These are phyloP conservation scores for Tachycineta bicolor DNA, from an alignment of 2,113 vertebrate genomes.

Conservation along the genomic window DNA sequence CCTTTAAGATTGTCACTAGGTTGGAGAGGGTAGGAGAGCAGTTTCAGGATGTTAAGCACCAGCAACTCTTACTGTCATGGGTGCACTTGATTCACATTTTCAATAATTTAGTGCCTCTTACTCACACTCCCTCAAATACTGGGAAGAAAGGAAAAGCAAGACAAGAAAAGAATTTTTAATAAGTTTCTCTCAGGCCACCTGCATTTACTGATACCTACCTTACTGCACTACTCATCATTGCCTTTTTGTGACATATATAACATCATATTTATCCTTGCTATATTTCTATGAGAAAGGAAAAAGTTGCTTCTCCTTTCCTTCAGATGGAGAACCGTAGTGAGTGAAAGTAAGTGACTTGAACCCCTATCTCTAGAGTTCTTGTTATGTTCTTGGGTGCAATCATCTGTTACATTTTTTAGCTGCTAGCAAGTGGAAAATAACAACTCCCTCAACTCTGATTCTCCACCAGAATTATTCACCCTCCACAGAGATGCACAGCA, in stretches of 20 bases:
- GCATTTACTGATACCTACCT: neutral
- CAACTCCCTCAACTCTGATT: neutral
- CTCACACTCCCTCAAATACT: neutral
- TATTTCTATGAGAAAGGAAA: neutral
- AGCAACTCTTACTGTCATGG: neutral
- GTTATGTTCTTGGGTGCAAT: neutral
- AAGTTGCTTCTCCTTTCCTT: neutral
- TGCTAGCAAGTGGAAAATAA: slow-evolving; percentile 22
- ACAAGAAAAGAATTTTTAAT: neutral
- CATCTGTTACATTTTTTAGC: slow-evolving; percentile 27
- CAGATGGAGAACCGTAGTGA: neutral
- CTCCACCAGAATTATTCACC: slow-evolving; percentile 32
- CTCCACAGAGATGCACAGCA: neutral
- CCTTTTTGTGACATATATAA: neutral
- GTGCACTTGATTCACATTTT: neutral
- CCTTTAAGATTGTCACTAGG: neutral
- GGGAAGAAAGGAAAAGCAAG: neutral
- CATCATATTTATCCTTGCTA: neutral
- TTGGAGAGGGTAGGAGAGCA: neutral
- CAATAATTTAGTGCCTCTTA: neutral
- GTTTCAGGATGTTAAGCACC: neutral
- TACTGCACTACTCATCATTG: fast-evolving
- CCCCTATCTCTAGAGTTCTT: slow-evolving; percentile 20
- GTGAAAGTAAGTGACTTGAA: neutral
- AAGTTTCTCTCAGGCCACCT: neutral